Evolutionary conservation across 2,888 invertebrate genomes (phyloP).

Genomic region (Drosophila stalkeri): DNA sequence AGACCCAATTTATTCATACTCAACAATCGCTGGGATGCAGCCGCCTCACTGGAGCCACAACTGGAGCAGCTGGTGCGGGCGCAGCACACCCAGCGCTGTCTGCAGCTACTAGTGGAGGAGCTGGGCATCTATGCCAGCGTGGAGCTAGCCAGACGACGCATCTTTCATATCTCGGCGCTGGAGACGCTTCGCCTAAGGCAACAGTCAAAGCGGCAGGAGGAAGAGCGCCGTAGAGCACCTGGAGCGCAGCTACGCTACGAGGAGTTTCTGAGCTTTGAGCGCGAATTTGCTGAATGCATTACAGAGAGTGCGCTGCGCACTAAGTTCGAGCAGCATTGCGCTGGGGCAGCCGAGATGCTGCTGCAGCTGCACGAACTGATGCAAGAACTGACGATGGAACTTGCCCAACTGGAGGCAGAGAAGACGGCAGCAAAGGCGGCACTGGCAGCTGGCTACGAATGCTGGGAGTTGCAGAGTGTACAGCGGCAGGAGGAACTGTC

Average conservation of each 20-base stretch:
- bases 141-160: conserved; percentile 94
- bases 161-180: conserved; percentile 99
- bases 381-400: conserved; percentile 88
- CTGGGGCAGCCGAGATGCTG: conserved; percentile 94
- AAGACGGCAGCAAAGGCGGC: conserved; percentile 88
- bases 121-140: conserved; percentile 93
- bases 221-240: conserved; percentile 84
- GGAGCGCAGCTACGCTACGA: conserved; percentile 96
- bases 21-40: conserved; percentile 99
- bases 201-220: conserved; percentile 86
- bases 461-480: conserved; percentile 93
- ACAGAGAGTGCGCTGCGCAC: conserved; percentile 98
- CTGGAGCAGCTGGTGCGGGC: conserved; percentile 89
- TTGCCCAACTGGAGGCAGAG: conserved; percentile 87
- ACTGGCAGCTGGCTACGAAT: conserved; percentile 91
- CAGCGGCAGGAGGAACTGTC: conserved; percentile 95
- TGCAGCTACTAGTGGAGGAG: conserved; percentile 97
- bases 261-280: conserved; percentile 99
- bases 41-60: conserved; percentile 96
- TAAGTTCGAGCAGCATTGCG: conserved; percentile 99
- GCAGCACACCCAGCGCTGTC: conserved; percentile 97
- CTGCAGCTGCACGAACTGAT: conserved; percentile 89
- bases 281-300: conserved; percentile 98
- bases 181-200: conserved; percentile 92
- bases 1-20: conserved; percentile 99